Evolutionary conservation across 2,113 vertebrate species (phyloP).

Genomic region (Corynorhinus townsendii): DNA sequence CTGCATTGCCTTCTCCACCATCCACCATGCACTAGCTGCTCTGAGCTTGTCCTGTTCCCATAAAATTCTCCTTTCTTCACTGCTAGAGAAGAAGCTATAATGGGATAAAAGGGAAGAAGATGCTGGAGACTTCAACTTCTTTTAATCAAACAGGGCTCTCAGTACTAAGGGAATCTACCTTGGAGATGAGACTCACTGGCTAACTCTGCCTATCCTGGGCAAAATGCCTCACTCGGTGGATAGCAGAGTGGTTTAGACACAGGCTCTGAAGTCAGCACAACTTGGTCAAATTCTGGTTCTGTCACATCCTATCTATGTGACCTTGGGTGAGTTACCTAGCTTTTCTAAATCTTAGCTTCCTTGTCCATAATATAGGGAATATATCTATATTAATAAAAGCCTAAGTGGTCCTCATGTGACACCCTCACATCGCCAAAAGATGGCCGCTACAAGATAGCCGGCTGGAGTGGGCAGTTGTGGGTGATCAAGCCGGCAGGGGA

Average conservation of each 20-base stretch:
- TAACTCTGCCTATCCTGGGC: neutral
- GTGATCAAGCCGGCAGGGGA: no score
- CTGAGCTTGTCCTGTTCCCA: neutral
- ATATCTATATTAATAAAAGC: no score
- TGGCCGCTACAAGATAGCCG: no score
- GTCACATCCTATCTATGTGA: neutral
- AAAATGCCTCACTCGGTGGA: neutral
- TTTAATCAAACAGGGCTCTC: neutral
- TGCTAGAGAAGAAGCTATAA: neutral
- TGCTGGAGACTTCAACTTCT: neutral
- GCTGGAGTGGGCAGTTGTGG: no score
- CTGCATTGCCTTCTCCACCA: neutral
- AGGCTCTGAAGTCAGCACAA: neutral
- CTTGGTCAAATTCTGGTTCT: neutral
- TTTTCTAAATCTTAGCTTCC: neutral
- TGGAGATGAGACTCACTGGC: neutral
- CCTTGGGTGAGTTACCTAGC: neutral
- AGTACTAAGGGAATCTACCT: neutral
- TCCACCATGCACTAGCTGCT: neutral
- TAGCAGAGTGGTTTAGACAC: neutral
- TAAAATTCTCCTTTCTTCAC: neutral
- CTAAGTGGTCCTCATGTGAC: no score
- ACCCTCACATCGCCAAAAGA: no score
- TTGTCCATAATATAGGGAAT: neutral
- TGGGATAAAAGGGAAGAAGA: neutral